phyloP scores from a whole-genome alignment of 2,113 vertebrate species.

The Archilochus colubris region DNA sequence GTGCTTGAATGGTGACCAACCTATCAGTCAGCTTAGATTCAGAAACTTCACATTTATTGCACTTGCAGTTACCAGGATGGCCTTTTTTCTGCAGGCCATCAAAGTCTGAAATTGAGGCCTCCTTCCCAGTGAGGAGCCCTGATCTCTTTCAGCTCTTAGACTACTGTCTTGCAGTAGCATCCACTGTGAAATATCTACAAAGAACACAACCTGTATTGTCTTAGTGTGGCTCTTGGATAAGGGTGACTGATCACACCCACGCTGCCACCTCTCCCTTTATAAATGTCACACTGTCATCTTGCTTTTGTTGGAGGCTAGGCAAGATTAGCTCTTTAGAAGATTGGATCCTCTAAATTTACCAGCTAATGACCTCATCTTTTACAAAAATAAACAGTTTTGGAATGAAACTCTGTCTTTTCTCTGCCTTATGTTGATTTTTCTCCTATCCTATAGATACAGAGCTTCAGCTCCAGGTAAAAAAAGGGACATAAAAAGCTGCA shows the following conservation, averaged over 20 bases:
- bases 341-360: neutral
- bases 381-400: neutral
- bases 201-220: neutral
- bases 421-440: neutral
- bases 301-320: neutral
- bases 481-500: neutral
- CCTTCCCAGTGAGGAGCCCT: neutral
- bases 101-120: neutral
- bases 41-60: neutral
- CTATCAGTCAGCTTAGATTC: neutral
- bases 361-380: neutral
- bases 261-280: neutral
- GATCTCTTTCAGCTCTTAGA: neutral
- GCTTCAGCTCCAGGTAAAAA: neutral
- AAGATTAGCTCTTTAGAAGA: neutral
- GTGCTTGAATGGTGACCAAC: neutral
- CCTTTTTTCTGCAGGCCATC: neutral
- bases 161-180: neutral
- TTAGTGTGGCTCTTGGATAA: neutral
- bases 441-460: neutral
- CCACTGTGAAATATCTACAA: rapidly evolving
- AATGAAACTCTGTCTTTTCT: neutral
- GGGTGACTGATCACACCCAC: neutral
- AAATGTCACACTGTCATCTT: neutral
- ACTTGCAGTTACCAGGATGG: neutral